Conservation (phyloP, 2,113 vertebrate genomes). For the Microcebus tavaratra region DNA sequence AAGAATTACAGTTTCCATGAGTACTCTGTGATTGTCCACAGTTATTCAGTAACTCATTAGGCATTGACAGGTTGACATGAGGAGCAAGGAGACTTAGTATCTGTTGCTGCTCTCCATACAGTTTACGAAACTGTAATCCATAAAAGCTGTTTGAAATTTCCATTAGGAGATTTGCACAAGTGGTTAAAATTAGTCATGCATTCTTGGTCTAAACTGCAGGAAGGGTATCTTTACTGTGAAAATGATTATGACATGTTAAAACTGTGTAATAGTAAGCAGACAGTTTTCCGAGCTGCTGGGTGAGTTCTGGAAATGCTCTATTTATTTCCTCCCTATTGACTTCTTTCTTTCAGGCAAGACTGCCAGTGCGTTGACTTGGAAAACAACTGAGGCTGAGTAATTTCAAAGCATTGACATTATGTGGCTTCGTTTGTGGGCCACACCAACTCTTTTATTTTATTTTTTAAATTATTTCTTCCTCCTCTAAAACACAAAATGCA, state of each 20-base stretch:
- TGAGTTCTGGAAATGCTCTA: conserved; percentile 87
- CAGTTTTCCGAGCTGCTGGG: conserved; percentile 85
- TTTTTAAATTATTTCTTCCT: conserved; percentile 18
- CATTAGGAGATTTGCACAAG: conserved; percentile 78
- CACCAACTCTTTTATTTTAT: conserved; percentile 57
- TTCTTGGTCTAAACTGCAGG: conserved; percentile 79
- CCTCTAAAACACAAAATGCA: not conserved
- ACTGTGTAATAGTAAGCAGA: conserved; percentile 86
- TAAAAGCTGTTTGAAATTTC: conserved; percentile 79
- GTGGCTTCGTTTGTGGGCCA: conserved; percentile 84
- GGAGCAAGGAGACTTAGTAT: not conserved
- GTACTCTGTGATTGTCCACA: rapidly evolving
- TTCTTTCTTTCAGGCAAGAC: conserved; percentile 88
- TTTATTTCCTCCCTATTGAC: conserved; percentile 88
- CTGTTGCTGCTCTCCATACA: conserved; percentile 11
- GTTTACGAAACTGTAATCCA: conserved; percentile 62
- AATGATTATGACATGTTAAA: conserved; percentile 91
- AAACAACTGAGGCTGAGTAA: conserved; percentile 87
- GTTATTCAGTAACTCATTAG: not conserved
- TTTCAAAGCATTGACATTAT: conserved; percentile 84
- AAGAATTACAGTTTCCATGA: not conserved
- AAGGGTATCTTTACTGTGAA: conserved; percentile 84
- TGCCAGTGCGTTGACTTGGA: conserved; percentile 88
- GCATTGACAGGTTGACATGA: rapidly evolving
- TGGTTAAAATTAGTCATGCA: conserved; percentile 83